Conservation (phyloP, 2,113 vertebrate species). For the Syrrhaptes paradoxus region DNA sequence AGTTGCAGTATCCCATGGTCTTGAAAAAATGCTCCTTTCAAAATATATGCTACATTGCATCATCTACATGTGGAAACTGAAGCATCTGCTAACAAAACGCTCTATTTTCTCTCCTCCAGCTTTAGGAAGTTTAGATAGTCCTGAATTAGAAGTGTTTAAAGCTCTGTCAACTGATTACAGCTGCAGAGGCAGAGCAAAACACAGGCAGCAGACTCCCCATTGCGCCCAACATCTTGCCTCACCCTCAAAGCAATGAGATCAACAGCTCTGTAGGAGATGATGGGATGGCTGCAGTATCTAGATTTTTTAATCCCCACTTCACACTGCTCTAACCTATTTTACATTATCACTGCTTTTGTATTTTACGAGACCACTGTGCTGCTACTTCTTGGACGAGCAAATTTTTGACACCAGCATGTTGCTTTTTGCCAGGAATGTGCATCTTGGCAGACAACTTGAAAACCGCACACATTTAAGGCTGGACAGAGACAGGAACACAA, state of each 20-base stretch:
- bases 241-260: conserved; percentile 4
- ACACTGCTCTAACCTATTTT: background rate
- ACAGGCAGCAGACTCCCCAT: background rate
- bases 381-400: background rate
- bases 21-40: background rate
- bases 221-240: background rate
- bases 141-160: background rate
- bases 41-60: background rate
- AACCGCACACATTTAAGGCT: background rate
- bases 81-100: background rate
- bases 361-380: background rate
- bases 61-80: background rate
- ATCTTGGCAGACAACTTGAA: background rate
- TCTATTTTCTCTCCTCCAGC: background rate
- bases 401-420: background rate
- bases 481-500: background rate
- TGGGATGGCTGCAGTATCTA: background rate
- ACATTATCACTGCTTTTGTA: background rate
- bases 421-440: background rate
- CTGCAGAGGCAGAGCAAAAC: background rate
- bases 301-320: conserved; percentile 11
- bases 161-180: background rate
- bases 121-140: background rate
- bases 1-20: background rate
- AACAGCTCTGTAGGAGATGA: conserved; percentile 27